Conservation (phyloP, 2,113 vertebrate genomes). For the Myocastor coypus region DNA sequence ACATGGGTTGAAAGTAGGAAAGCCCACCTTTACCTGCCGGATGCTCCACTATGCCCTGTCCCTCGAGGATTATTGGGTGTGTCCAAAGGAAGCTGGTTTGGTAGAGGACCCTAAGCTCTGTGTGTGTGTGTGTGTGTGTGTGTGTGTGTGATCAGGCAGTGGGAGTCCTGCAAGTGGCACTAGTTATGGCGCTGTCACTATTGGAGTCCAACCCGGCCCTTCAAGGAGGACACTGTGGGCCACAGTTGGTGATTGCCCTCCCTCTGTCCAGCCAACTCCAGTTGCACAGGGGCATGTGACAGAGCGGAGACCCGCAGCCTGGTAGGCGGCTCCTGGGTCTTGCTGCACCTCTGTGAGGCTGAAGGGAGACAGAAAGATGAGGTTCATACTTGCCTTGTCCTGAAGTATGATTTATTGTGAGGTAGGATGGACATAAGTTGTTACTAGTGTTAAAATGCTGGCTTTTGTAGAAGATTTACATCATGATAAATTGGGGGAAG, state of each 20-base stretch:
- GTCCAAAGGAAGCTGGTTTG: not conserved
- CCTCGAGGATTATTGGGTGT: not conserved
- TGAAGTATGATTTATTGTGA: not conserved
- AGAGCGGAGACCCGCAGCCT: not conserved
- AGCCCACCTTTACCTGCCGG: not conserved
- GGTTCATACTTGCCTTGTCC: rapidly evolving
- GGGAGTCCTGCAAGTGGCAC: too few relatives aligned
- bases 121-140: too few relatives aligned
- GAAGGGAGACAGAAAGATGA: rapidly evolving
- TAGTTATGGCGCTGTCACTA: not conserved
- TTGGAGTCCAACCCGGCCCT: not conserved
- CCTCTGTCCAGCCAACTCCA: too few relatives aligned
- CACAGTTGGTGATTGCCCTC: not conserved
- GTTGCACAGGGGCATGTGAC: rapidly evolving
- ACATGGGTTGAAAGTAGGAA: not conserved
- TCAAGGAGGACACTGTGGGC: not conserved
- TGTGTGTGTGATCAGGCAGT: not conserved
- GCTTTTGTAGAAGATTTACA: not conserved
- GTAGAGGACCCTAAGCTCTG: too few relatives aligned
- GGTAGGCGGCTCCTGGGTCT: not conserved
- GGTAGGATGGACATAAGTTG: not conserved
- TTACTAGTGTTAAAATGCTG: not conserved
- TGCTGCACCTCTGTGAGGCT: rapidly evolving
- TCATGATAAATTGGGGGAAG: not conserved
- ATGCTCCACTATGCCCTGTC: not conserved